These are phyloP conservation scores for Sitta europaea DNA, from an alignment of 2,113 vertebrate genomes.

Conservation along the genomic window DNA sequence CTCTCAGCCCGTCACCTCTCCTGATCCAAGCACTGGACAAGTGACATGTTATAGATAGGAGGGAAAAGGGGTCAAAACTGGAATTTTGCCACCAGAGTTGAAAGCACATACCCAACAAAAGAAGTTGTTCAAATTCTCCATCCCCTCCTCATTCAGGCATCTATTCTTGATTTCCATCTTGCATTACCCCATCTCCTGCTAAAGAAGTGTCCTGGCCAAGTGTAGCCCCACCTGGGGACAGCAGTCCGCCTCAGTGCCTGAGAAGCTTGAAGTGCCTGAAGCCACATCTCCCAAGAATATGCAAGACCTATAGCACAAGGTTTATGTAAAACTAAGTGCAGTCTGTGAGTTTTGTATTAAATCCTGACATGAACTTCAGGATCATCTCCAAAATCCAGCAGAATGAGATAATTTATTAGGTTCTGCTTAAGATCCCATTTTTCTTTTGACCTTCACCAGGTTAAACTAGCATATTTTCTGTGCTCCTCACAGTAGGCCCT, in stretches of 20 bases:
- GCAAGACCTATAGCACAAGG: background rate
- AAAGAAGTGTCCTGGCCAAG: background rate
- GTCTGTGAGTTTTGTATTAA: background rate
- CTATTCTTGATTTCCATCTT: background rate
- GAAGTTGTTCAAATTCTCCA: background rate
- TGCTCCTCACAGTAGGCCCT: background rate
- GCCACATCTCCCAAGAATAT: background rate
- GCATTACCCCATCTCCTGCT: background rate
- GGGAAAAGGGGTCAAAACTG: background rate
- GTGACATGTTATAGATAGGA: fast-evolving
- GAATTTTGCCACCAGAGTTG: background rate
- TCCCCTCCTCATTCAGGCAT: background rate
- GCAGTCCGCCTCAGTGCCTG: background rate
- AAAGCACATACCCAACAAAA: background rate
- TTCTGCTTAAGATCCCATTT: background rate
- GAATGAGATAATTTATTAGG: background rate
- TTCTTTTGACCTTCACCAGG: background rate
- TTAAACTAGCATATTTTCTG: background rate
- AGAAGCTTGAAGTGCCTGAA: background rate
- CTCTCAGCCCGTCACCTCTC: background rate
- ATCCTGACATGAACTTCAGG: background rate
- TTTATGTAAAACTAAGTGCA: background rate
- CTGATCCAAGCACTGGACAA: background rate
- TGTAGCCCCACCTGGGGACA: background rate
- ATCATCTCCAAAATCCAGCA: background rate